Conservation (phyloP, 2,797 vertebrate genomes). For the Cyclopterus lumpus region DNA sequence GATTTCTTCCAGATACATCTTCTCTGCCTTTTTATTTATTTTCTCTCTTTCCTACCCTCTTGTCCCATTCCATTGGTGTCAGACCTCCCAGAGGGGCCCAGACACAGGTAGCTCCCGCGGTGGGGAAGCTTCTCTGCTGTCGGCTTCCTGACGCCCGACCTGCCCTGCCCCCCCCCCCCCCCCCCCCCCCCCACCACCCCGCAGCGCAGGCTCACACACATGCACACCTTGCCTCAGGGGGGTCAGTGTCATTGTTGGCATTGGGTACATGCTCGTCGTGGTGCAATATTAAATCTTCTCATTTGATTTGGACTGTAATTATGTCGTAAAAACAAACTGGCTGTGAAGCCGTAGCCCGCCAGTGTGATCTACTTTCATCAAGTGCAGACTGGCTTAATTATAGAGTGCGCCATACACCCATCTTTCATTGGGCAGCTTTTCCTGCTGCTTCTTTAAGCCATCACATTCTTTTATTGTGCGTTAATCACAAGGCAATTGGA, state of each 20-base stretch:
- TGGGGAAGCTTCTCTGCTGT: slow-evolving; percentile 62
- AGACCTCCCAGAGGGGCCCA: slow-evolving; percentile 82
- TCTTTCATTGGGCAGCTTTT: slow-evolving; percentile 83
- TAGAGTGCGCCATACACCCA: slow-evolving; percentile 77
- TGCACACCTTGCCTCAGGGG: slow-evolving; percentile 71
- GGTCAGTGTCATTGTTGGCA: slow-evolving; percentile 83
- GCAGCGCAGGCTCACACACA: no score
- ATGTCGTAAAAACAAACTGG: slow-evolving; percentile 87
- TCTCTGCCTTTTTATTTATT: slow-evolving; percentile 5
- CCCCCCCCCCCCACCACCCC: no score
- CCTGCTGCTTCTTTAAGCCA: slow-evolving; percentile 78
- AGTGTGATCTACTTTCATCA: slow-evolving; percentile 87
- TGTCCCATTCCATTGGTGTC: slow-evolving; percentile 65
- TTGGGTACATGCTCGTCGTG: slow-evolving; percentile 79
- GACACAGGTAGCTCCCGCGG: slow-evolving; percentile 69
- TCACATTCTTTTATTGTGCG: slow-evolving; percentile 80
- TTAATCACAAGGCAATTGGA: slow-evolving; percentile 85
- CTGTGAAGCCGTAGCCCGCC: slow-evolving; percentile 83
- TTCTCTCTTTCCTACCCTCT: slow-evolving; percentile 28
- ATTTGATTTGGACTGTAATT: slow-evolving; percentile 87
- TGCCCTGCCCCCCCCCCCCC: background rate
- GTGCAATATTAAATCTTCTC: slow-evolving; percentile 86
- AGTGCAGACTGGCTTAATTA: slow-evolving; percentile 87
- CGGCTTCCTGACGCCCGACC: slow-evolving; percentile 70
- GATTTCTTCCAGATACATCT: slow-evolving; percentile 36